Evolutionary conservation across 2,113 vertebrate genomes (phyloP), one percentile per base, ranked within the genome.

Genomic region (Myodes glareolus): DNA sequence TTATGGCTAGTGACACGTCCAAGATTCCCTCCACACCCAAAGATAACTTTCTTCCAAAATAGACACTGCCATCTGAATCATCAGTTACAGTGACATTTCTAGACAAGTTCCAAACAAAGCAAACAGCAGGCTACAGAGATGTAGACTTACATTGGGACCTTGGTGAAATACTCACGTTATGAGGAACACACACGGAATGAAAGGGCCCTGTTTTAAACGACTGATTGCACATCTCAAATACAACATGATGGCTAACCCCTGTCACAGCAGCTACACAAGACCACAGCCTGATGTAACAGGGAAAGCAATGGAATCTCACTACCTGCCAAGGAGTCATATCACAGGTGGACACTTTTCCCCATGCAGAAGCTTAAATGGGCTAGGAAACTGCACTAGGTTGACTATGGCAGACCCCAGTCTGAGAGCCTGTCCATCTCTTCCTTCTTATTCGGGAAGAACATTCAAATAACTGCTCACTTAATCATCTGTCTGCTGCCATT

Each of bases 341-440:
- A 21, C 0, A 27, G 67, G 17, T 9, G 10, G 29, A 31, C 68
- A 12, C 36, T n/a, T 25, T 45, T 58, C 52, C 25, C 70, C 0
- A 21, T 36, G 12, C 1, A 47, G 4, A 8, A 3, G 13, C 67
- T 27, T 52, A 16, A 42, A 11, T 25, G 80, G 12, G 70, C 42
- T 31, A 31, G 31, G 67, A 75, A 2, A 0, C 19, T 0, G 1
- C 11, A 45, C 5, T 31, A 39, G 13, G 86, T 0, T 23, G 2
- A 68, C 52, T 9, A 42, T 4, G 23, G 65, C 3, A 1, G n/a
- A 1, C 52, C 63, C 84, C 36, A 1, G 0, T 3, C 1, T 55
- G 47, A 90, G 21, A 55, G 85, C 63, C 25, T 27, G 7, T 39
- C 14, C 3, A 8, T 33, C 65, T 70, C 91, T 50, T 63, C 67